Conservation (phyloP, 2,113 vertebrate species). For the Rhegmatorhina hoffmannsi region DNA sequence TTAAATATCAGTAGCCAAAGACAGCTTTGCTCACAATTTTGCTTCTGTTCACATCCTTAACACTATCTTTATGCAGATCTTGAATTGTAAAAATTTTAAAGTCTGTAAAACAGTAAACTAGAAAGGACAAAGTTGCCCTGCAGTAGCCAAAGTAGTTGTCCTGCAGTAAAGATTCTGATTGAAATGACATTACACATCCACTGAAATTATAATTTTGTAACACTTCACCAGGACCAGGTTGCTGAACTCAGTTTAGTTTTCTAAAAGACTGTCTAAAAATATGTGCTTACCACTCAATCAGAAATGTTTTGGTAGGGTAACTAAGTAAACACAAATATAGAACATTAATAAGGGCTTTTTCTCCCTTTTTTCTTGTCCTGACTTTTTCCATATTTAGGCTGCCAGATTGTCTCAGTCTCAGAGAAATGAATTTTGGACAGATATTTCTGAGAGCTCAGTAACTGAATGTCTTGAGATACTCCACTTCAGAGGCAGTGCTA, state of each 20-base stretch:
- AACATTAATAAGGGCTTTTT: neutral
- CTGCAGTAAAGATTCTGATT: neutral
- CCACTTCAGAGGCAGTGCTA: neutral
- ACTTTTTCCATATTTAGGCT: slow-evolving; percentile 39
- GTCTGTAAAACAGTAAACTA: neutral
- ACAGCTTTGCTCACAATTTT: neutral
- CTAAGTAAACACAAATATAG: slow-evolving; percentile 25
- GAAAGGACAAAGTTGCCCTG: neutral
- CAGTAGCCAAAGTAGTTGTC: neutral
- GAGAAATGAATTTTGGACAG: neutral
- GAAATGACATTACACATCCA: neutral
- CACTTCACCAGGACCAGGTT: neutral
- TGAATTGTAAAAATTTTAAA: neutral
- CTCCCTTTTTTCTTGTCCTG: neutral
- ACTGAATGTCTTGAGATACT: neutral
- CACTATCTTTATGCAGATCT: neutral
- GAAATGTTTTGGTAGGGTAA: slow-evolving; percentile 49
- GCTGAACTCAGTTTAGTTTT: neutral
- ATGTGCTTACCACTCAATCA: neutral
- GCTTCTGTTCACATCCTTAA: neutral
- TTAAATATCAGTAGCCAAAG: neutral
- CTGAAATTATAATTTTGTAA: neutral
- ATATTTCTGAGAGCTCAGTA: neutral
- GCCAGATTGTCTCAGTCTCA: neutral
- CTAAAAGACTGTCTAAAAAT: slow-evolving; percentile 12